Percentiles rank a stretch among this genome's conserved stretches.
These are phyloP conservation scores for Phrynocephalus forsythii DNA, from an alignment of 2,797 vertebrate species.

Conservation along the genomic window DNA sequence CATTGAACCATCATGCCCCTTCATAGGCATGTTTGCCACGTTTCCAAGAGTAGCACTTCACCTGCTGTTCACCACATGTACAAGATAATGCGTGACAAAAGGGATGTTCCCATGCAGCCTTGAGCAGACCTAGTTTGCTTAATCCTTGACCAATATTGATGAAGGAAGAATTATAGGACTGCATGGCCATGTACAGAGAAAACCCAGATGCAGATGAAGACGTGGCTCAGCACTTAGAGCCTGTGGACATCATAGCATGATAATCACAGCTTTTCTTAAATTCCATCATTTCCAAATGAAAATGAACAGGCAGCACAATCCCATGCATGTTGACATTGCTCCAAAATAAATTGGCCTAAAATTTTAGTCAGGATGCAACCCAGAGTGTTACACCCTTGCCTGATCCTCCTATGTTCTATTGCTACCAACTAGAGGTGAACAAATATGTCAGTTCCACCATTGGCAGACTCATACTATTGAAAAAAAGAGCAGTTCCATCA, in stretches of 20 bases:
- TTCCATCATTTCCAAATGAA: not conserved
- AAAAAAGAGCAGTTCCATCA: too few species aligned
- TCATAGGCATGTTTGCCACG: not conserved
- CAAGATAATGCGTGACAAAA: not conserved
- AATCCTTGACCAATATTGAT: not conserved
- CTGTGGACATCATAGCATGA: not conserved
- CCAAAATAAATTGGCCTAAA: not conserved
- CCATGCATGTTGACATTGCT: not conserved
- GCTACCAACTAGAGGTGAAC: too few species aligned
- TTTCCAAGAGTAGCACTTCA: not conserved
- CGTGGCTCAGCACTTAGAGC: too few species aligned
- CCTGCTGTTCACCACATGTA: not conserved
- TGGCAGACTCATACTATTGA: too few species aligned
- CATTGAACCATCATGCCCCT: not conserved
- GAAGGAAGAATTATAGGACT: not conserved
- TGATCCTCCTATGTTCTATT: too few species aligned
- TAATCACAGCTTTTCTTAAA: not conserved
- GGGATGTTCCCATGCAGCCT: not conserved
- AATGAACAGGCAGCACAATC: not conserved
- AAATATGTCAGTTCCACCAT: too few species aligned
- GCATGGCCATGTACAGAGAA: not conserved
- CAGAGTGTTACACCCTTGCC: not conserved
- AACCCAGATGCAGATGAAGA: too few species aligned
- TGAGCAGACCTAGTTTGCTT: not conserved
- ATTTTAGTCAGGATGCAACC: not conserved